Evolutionary conservation across 2,888 invertebrate species (phyloP).

Genomic region (Troglohyphantes excavatus): DNA sequence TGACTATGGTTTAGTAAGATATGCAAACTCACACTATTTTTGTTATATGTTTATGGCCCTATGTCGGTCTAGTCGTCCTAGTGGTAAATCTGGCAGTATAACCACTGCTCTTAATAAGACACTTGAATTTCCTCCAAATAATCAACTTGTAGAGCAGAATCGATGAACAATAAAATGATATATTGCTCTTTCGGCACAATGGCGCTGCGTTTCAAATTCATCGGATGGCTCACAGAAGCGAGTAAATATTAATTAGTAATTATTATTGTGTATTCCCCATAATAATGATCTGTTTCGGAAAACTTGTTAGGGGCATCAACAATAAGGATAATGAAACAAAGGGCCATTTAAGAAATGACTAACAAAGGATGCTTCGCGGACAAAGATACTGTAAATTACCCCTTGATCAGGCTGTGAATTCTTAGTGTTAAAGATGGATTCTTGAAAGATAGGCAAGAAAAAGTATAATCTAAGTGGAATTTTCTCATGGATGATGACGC

Average conservation of each 20-base stretch:
- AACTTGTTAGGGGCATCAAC: background rate
- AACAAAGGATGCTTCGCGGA: background rate
- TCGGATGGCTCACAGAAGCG: background rate
- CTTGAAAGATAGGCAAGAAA: background rate
- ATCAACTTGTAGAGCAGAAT: too few species aligned
- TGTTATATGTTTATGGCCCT: too few species aligned
- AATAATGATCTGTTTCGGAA: background rate
- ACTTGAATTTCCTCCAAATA: too few species aligned
- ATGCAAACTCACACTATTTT: too few species aligned
- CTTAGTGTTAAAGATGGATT: background rate
- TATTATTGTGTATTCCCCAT: background rate
- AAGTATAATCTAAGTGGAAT: background rate
- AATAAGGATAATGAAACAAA: background rate
- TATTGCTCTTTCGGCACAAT: background rate
- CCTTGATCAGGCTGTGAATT: background rate
- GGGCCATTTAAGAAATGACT: background rate
- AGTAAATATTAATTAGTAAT: constrained; percentile 9
- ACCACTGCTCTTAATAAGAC: too few species aligned
- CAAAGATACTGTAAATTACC: background rate
- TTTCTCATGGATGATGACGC: background rate
- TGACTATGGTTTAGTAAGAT: too few species aligned
- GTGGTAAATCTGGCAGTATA: too few species aligned
- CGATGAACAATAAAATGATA: background rate
- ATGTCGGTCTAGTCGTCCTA: too few species aligned
- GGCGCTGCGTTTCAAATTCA: background rate